Evolutionary conservation across 1,140 invertebrate genomes (phyloP).

Genomic region (Bombus affinis): DNA sequence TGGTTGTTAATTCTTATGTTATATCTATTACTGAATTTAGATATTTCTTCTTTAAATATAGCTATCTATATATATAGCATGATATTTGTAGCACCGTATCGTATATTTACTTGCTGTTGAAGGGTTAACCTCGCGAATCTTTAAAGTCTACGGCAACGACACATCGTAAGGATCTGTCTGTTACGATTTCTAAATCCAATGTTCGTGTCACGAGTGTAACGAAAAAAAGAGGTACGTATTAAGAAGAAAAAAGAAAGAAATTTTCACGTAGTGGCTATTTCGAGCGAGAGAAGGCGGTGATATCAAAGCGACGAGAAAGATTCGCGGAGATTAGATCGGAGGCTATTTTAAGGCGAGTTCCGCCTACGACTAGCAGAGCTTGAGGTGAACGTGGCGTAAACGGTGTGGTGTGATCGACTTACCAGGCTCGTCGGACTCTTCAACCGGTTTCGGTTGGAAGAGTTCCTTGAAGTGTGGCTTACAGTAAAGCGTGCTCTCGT

Average conservation of each 20-base stretch:
- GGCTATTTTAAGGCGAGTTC: slow-evolving; percentile 31
- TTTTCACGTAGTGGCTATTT: not conserved
- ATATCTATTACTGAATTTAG: too few species aligned
- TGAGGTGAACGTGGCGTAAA: slow-evolving; percentile 26
- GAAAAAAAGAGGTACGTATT: not conserved
- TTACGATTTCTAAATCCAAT: too few species aligned
- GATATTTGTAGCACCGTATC: not conserved
- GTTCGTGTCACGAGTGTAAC: too few species aligned
- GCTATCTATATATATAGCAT: too few species aligned
- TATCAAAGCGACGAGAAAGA: slow-evolving; percentile 15
- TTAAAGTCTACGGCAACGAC: not conserved
- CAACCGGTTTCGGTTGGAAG: slow-evolving; percentile 95
- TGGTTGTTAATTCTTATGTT: too few species aligned
- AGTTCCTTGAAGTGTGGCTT: slow-evolving; percentile 96
- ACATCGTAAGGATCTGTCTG: too few species aligned
- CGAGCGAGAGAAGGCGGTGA: not conserved
- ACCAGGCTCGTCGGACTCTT: slow-evolving; percentile 88
- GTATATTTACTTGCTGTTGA: not conserved
- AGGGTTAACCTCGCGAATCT: not conserved
- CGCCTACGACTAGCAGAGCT: slow-evolving; percentile 23
- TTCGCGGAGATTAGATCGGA: slow-evolving; percentile 17
- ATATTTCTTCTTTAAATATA: too few species aligned
- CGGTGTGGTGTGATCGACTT: slow-evolving; percentile 76
- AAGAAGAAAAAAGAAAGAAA: not conserved
- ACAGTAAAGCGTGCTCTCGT: slow-evolving; percentile 94